These are phyloP conservation scores for Diadumene lineata DNA, from an alignment of 92 coral and sea anemone species.

Conservation along the genomic window DNA sequence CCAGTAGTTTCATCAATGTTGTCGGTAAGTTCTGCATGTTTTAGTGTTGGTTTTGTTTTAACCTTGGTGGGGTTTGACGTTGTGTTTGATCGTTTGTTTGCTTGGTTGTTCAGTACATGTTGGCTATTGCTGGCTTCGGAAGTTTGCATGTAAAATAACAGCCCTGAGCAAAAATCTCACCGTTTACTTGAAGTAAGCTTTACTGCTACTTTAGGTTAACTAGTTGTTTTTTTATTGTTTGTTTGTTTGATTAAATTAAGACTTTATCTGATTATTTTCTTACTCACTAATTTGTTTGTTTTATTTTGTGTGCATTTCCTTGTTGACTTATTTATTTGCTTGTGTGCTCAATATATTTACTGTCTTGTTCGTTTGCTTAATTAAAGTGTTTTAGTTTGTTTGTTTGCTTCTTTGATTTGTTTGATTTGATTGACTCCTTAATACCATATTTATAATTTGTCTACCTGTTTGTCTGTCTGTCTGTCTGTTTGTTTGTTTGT, in stretches of 20 bases:
- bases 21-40: slow-evolving; percentile 38
- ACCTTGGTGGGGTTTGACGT: not conserved
- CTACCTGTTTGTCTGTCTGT: not conserved
- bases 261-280: not conserved
- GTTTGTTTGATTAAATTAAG: not conserved
- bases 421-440: not conserved
- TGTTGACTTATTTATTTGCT: not conserved
- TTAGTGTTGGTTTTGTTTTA: too few relatives aligned
- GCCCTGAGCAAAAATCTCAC: too few relatives aligned
- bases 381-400: not conserved
- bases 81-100: not conserved
- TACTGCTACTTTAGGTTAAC: too few relatives aligned
- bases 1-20: slow-evolving; percentile 17
- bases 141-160: not conserved
- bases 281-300: not conserved
- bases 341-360: not conserved
- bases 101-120: not conserved
- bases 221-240: not conserved
- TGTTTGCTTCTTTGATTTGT: not conserved
- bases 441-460: not conserved
- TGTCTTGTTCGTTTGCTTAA: not conserved
- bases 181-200: too few relatives aligned
- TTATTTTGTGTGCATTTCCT: not conserved
- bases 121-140: not conserved
- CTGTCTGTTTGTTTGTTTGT: not conserved